Evolutionary conservation across 37 sponge, comb jelly and placozoan species (phyloP), one percentile per base, ranked within the genome.

Genomic region (Chondrilla cf. caribensis): DNA sequence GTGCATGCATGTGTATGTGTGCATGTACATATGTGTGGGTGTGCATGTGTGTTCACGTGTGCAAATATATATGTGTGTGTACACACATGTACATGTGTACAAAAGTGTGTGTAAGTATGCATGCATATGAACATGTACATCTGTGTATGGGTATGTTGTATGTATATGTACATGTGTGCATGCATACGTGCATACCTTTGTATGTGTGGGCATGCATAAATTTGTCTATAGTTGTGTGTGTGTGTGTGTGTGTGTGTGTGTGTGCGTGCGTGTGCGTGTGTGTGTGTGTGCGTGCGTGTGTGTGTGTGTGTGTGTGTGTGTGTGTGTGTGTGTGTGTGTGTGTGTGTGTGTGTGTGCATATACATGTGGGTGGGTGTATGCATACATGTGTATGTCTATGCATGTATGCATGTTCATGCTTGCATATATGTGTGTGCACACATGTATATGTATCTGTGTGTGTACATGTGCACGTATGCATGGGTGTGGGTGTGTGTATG

Each of bases 401-500:
- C 11, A 11, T 47, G 51, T 47, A 11, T 47, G 51, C 11, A 47
- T 14, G 11, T 47, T 14, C 9, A 47, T 14, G 51, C 51, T 11
- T 47, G 51, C 51, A n/a, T n/a, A n/a, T 47, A 47, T 47, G 51
- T 47, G 51, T 47, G 51, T 47, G 51, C 11, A 47, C 15, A 62
- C 7, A n/a, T 62, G 15, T 29, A 6, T 29, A 62, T 67, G 68
- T 67, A 4, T 67, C 32, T 67, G 68, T 67, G 32, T 67, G 68
- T 67, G 68, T 67, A 29, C 29, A 18, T 67, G 68, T 29, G 4
- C 35, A 33, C 29, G 68, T 67, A 29, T 67, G 68, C 29, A 32
- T 67, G 32, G n/a, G 68, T 67, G 68, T 67, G 32, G n/a, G 68
- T 67, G 68, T 67, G 32, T 67, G 68, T 67, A 32, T 67, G 32